Evolutionary conservation across 2,888 invertebrate genomes (phyloP), one percentile per base, ranked within the genome.

Genomic region (Drosophila stalkeri): DNA sequence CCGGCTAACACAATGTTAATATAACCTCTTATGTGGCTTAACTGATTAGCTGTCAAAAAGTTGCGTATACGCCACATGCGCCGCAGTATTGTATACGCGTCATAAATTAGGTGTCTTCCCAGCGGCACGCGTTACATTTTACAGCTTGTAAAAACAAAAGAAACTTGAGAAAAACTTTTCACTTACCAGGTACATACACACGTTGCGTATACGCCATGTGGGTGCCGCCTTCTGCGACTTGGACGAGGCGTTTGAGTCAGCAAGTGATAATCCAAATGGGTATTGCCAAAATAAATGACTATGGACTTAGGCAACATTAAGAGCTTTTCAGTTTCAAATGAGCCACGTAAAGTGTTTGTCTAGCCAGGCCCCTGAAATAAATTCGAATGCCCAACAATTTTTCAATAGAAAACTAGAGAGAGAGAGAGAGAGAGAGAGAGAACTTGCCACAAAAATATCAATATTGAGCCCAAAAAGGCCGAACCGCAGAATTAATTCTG

Each of bases 281-380:
- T 63, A 35, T 47, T 66, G 64, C 35, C 39, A 47, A 75, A 64
- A 67, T 76, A 75, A 80, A 78, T 80, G 56, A 47, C 47, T 63
- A 9, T 67, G 59, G 52, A 31, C 51, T 52, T 59, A 37, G 68
- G 23, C 62, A 0, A 62, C 47, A 70, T 77, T 80, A 67, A 47
- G 67, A 60, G 39, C 77, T 72, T 67, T 80, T 61, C 44, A 49
- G 51, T 64, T 41, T 44, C 55, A 78, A 78, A 80, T 80, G 72
- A 68, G 80, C 31, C 77, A 76, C 64, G 62, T 80, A 63, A 80
- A 81, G 66, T 78, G 66, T 66, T 66, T 68, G 80, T 79, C 80
- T 75, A 75, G 80, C 63, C 72, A 49, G 11, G 31, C 49, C 56
- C 57, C 54, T 27, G 12, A 61, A 61, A 75, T 77, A 70, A 73